Evolutionary conservation across 2,113 vertebrate species (phyloP), one percentile per base, ranked within the genome.

Genomic region (Psittacula cyanocephala): DNA sequence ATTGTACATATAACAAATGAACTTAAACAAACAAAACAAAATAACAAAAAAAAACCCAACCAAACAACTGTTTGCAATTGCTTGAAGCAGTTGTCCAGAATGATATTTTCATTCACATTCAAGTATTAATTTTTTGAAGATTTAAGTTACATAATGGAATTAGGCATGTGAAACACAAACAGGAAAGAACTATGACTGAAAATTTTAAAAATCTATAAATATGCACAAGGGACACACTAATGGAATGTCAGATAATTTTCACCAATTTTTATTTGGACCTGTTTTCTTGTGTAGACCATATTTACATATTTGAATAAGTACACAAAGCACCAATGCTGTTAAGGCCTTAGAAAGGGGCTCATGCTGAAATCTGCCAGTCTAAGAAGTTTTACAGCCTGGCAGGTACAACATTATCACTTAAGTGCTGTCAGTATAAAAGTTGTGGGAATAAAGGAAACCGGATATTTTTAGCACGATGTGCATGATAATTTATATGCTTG

Each of bases 401-500:
- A 98, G 98, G 98, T 98, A 98, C 98, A 98, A 98, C 98, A 98
- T 99, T 98, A 98, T 98, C 98, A 99, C 98, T 98, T 98, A 98
- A 99, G 98, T 99, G 98, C 98, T 99, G 98, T 99, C 98, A 98
- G 98, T 98, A 98, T 98, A 98, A 98, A 96, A 98, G 97, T 98
- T 98, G 98, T 98, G 98, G 97, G 98, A 98, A 98, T 98, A 98
- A 98, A 98, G 98, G 98, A 98, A 98, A 98, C 98, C 98, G 98
- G 99, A 98, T 99, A 98, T 99, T 99, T 99, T 99, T 99, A 99
- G 99, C 99, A 99, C 99, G 99, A 99, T 97, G 98, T 99, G 99
- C 99, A 99, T 99, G 99, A 99, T 99, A 99, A 99, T 99, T 99
- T 99, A 99, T 99, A 99, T 99, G 99, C 99, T 99, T 99, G 98